Conservation (phyloP, 1,140 invertebrate species). For the Pollicipes pollicipes region DNA sequence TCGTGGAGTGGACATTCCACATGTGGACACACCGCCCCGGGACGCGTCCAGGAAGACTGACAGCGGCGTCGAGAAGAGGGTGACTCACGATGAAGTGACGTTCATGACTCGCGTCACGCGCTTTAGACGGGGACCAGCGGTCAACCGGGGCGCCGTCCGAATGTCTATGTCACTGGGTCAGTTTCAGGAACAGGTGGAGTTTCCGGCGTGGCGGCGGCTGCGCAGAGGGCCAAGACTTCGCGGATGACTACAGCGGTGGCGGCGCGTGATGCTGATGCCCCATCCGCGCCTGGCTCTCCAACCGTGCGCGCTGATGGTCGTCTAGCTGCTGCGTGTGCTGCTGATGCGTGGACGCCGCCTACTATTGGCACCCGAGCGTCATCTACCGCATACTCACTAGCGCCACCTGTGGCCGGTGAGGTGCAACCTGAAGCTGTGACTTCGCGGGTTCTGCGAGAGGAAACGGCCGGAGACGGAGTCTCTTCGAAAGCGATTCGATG, state of each 20-base stretch:
- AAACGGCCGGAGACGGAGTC: background rate
- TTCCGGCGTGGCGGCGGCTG: too few relatives aligned
- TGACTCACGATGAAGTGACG: too few relatives aligned
- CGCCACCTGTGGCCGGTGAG: too few relatives aligned
- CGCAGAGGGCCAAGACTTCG: background rate
- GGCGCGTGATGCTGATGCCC: background rate
- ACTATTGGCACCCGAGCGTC: background rate
- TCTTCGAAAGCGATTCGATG: background rate
- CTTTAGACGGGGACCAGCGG: background rate
- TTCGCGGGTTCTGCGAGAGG: background rate
- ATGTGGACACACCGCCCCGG: background rate
- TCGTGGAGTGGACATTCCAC: background rate
- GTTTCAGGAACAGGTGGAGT: too few relatives aligned
- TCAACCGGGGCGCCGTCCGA: too few relatives aligned
- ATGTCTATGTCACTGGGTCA: background rate
- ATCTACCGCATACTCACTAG: background rate
- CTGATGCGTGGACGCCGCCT: too few relatives aligned
- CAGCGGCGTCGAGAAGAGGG: background rate
- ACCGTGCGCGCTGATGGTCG: background rate
- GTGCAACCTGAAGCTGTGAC: background rate
- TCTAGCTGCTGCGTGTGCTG: too few relatives aligned
- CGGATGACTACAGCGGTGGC: too few relatives aligned
- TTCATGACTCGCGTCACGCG: background rate
- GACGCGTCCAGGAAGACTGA: background rate
- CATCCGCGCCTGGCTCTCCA: too few relatives aligned